Base-by-base conservation (phyloP, 1,140 invertebrate species). In the Fopius arisanus region DNA sequence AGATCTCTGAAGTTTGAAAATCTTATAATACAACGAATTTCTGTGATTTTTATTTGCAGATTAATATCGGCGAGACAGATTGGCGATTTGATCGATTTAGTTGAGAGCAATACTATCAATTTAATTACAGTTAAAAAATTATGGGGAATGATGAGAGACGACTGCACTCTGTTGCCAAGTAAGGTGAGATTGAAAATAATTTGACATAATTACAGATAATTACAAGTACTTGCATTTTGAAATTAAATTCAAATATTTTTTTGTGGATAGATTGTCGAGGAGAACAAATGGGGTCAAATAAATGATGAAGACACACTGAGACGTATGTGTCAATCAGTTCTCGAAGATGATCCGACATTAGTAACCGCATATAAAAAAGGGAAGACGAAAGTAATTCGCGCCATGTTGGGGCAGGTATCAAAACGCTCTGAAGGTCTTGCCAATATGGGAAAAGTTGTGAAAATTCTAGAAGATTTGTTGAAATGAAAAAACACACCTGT, bases 321-420 rank as follows among this genome's bases (percentile, higher is more conserved):
- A 48, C 83, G 89, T 77, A 84, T 92, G 31, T 95, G 94, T 84
- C 74, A 85, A 51, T 80, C 90, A 80, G 85, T 93, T 0, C 84
- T 96, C 26, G 77, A 90, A 19, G 89, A 92, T 75, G 93, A 95
- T 88, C 89, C 91, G 23, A 91, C 93, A 82, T 80, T 92, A 48
- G 92, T 94, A 10, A 86, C 88, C 77, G 87, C 91, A 76, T 94
- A 91, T 79, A 91, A 91, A 84, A 85, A 85, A 4, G 94, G 94
- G n/a, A 95, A 94, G 83, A 84, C 77, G 2, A 94, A 94, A 86
- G 89, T 91, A 3, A 90, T 93, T 62, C 91, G 89, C 75, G 89
- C 89, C 59, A 89, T 95, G 43, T 79, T 92, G 29, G 90, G 90
- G n/a, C 82, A 89, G 75, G 85, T 93, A 29, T 88, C 83, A 40